Percentiles rank a stretch among this genome's conserved stretches.
These are phyloP conservation scores for Sylvia borin DNA, from an alignment of 2,797 vertebrate species.

Conservation along the genomic window DNA sequence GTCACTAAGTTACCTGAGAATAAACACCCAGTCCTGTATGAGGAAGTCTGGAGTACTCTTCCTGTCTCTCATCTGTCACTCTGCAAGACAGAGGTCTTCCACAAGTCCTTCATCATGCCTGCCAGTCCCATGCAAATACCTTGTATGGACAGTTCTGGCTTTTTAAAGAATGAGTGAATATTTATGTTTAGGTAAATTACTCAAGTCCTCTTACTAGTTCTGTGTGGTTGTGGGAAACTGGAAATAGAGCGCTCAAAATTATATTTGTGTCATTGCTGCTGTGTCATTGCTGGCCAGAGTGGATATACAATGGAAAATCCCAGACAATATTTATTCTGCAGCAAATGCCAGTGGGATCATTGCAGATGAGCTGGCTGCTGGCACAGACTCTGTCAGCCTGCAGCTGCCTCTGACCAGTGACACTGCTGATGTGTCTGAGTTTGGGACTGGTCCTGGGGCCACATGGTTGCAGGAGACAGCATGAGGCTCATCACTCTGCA, in stretches of 20 bases:
- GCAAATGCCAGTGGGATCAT: not conserved
- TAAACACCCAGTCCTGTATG: rapidly evolving
- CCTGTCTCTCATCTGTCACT: not conserved
- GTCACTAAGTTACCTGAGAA: not conserved
- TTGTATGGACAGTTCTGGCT: not conserved
- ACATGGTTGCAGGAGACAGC: rapidly evolving
- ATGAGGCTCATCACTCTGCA: not conserved
- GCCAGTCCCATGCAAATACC: not conserved
- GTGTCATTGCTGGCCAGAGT: not conserved
- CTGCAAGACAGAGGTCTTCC: not conserved
- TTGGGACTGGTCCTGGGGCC: not conserved
- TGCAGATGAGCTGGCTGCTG: not conserved
- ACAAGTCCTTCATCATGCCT: not conserved
- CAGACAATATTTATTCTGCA: not conserved
- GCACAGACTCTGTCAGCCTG: not conserved
- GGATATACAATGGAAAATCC: not conserved
- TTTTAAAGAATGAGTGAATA: not conserved
- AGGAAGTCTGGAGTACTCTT: not conserved
- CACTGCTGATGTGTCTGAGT: not conserved
- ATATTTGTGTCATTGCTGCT: not conserved
- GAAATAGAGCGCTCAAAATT: not conserved
- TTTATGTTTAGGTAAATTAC: not conserved
- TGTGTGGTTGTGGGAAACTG: not conserved
- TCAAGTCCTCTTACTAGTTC: not conserved
- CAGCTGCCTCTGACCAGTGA: not conserved